These are phyloP conservation scores for Vidua chalybeata DNA, from an alignment of 2,113 vertebrate genomes.

Conservation along the genomic window DNA sequence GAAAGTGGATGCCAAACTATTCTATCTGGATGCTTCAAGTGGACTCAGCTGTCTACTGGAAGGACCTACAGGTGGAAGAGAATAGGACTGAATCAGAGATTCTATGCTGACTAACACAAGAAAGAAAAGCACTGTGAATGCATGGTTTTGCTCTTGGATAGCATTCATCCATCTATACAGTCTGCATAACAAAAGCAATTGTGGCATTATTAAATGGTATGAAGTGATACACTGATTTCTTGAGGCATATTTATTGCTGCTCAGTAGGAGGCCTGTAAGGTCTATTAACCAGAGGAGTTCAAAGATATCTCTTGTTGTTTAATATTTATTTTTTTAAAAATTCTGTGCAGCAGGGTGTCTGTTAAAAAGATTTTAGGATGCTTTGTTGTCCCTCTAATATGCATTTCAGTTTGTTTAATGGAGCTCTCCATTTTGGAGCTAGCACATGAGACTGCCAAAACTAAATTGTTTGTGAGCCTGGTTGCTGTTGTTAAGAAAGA, in stretches of 20 bases:
- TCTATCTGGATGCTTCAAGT: neutral
- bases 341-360: neutral
- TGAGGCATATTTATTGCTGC: conserved; percentile 35
- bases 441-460: neutral
- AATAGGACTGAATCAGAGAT: conserved; percentile 8
- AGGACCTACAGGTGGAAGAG: conserved; percentile 3
- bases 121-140: conserved; percentile 7
- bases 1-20: neutral
- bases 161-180: conserved; percentile 29
- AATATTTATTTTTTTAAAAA: conserved; percentile 39
- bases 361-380: conserved; percentile 36
- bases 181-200: conserved; percentile 51
- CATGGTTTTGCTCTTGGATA: neutral
- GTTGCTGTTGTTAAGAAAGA: neutral
- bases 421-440: neutral
- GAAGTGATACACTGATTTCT: conserved; percentile 44
- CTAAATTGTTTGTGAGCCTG: neutral
- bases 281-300: conserved; percentile 50
- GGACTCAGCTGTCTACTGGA: conserved; percentile 6
- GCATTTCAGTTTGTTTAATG: conserved; percentile 8
- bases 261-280: conserved; percentile 32
- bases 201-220: conserved; percentile 37
- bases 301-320: conserved; percentile 41
- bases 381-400: conserved; percentile 6
- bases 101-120: conserved; percentile 20